Evolutionary conservation across 2,888 invertebrate genomes (phyloP).

Genomic region (Nomada hirtipes): DNA sequence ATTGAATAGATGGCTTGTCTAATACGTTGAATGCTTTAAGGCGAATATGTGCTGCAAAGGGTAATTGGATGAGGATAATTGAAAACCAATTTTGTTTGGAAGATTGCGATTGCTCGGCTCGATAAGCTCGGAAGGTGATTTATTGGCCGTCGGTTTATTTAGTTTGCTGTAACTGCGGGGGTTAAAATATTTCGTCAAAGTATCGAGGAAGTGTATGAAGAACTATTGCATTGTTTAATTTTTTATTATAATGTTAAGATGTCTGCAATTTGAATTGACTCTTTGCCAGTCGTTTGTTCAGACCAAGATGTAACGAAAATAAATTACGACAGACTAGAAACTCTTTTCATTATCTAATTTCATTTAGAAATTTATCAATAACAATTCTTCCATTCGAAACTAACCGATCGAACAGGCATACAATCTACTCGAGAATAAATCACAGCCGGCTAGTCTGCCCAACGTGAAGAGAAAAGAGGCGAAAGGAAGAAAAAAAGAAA

Average conservation of each 20-base stretch:
- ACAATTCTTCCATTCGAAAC: too few relatives aligned
- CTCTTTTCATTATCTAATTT: too few relatives aligned
- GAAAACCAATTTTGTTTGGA: slow-evolving; percentile 20
- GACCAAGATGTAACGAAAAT: too few relatives aligned
- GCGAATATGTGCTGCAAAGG: neutral
- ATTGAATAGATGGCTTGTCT: slow-evolving; percentile 14
- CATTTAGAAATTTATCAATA: too few relatives aligned
- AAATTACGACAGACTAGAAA: too few relatives aligned
- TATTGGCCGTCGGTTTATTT: neutral
- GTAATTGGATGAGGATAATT: slow-evolving; percentile 15
- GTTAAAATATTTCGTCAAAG: neutral
- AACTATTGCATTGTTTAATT: too few relatives aligned
- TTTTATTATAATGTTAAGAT: too few relatives aligned
- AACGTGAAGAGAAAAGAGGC: neutral
- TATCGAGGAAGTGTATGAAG: too few relatives aligned
- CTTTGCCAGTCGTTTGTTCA: too few relatives aligned
- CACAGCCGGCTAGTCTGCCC: neutral
- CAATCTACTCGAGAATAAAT: slow-evolving; percentile 14
- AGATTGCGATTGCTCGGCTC: slow-evolving; percentile 3
- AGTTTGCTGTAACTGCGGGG: neutral
- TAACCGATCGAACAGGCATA: neutral
- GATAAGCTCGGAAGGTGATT: neutral
- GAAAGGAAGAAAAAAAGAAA: neutral
- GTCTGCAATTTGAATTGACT: too few relatives aligned
- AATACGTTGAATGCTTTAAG: slow-evolving; percentile 7